Percentiles rank a stretch among this genome's conserved stretches.
phyloP scores from a whole-genome alignment of 2,113 vertebrate genomes.

The Protomyctophum bolini region DNA sequence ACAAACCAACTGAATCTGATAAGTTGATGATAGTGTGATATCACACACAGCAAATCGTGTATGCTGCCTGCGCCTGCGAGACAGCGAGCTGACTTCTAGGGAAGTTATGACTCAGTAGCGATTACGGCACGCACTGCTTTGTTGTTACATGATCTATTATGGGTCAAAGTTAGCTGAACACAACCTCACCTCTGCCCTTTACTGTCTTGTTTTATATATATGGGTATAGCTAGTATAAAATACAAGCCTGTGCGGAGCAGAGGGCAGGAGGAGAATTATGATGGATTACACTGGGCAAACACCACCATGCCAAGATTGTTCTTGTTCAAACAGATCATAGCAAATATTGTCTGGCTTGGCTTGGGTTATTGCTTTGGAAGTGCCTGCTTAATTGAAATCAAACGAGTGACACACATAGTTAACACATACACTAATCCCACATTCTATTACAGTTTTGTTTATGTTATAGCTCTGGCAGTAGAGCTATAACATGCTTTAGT shows the following conservation, averaged over 20 bases:
- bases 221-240: not conserved
- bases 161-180: too few relatives aligned
- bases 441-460: constrained; percentile 24
- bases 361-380: constrained; percentile 23
- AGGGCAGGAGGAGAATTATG: constrained; percentile 36
- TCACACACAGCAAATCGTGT: not conserved
- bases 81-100: too few relatives aligned
- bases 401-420: constrained; percentile 31
- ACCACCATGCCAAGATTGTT: constrained; percentile 68
- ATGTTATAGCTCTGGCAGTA: too few relatives aligned
- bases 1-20: not conserved
- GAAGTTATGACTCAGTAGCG: too few relatives aligned
- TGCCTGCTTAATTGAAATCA: constrained; percentile 52
- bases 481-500: too few relatives aligned
- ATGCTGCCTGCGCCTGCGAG: too few relatives aligned
- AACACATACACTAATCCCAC: constrained; percentile 11
- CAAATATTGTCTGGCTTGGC: constrained; percentile 46
- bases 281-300: constrained; percentile 67
- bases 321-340: constrained; percentile 72
- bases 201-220: not conserved
- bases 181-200: too few relatives aligned
- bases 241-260: constrained; percentile 10
- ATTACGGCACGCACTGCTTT: too few relatives aligned
- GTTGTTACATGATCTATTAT: too few relatives aligned
- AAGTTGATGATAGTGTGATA: not conserved